phyloP scores from a whole-genome alignment of 2,113 vertebrate genomes.

The Vulpes lagopus region DNA sequence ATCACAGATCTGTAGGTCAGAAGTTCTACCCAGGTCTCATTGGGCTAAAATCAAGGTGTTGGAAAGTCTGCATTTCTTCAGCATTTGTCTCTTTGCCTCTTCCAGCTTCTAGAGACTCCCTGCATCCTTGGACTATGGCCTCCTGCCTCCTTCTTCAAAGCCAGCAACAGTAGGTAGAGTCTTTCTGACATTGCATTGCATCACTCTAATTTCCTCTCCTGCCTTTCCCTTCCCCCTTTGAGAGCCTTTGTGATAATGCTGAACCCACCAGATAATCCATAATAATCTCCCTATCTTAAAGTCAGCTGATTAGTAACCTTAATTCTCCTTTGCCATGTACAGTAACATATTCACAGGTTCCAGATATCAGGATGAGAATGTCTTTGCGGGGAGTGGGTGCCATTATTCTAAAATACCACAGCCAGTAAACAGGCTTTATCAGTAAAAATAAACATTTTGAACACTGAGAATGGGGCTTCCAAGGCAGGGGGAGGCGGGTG shows the following conservation, averaged over 20 bases:
- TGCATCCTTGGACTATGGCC: rapidly evolving
- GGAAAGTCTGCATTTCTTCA: neutral
- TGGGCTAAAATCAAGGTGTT: neutral
- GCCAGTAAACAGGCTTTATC: neutral
- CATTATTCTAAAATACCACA: neutral
- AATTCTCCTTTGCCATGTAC: neutral
- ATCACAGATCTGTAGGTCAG: neutral
- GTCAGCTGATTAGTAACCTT: neutral
- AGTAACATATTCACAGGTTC: neutral
- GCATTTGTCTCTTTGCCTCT: neutral
- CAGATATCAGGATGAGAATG: neutral
- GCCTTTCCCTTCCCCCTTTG: neutral
- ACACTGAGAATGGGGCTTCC: neutral
- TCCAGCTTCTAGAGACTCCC: neutral
- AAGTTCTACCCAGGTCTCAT: neutral
- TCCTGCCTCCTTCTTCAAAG: neutral
- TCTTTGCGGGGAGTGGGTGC: neutral
- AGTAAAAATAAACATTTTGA: neutral
- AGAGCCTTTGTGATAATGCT: neutral
- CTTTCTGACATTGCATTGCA: rapidly evolving
- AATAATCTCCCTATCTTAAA: neutral
- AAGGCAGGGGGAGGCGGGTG: neutral
- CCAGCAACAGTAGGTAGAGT: neutral
- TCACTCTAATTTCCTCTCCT: neutral
- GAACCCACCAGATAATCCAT: neutral